Percentiles rank a stretch among this genome's conserved stretches.
These are phyloP conservation scores for Theocolax elegans DNA, from an alignment of 1,140 invertebrate genomes.

Conservation along the genomic window DNA sequence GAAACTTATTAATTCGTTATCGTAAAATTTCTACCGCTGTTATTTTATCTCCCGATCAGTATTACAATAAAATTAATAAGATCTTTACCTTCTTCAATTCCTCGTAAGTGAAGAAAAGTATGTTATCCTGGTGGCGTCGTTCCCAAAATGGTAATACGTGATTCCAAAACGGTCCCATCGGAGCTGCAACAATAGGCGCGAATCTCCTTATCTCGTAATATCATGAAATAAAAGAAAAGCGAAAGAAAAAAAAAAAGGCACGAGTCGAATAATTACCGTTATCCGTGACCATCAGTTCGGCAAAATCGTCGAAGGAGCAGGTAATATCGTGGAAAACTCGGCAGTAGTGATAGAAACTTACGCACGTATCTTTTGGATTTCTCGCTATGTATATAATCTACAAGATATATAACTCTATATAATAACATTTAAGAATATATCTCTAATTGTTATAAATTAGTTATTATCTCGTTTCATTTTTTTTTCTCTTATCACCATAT, in stretches of 20 bases:
- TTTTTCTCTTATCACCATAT: no score
- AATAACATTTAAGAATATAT: no score
- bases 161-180: constrained; percentile 77
- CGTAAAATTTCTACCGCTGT: no score
- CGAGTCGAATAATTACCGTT: constrained; percentile 65
- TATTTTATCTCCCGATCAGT: no score
- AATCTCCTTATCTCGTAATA: no score
- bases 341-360: constrained; percentile 91
- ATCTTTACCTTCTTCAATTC: constrained; percentile 80
- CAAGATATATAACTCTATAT: no score
- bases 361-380: constrained; percentile 94
- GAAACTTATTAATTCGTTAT: no score
- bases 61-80: constrained; percentile 12
- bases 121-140: constrained; percentile 77
- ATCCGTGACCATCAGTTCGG: constrained; percentile 79
- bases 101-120: constrained; percentile 87
- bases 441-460: not conserved
- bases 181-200: constrained; percentile 59
- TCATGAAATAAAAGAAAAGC: no score
- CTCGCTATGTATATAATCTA: constrained; percentile 90
- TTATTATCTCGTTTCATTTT: not conserved
- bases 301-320: constrained; percentile 84
- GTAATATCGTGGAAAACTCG: constrained; percentile 77
- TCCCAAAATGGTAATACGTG: constrained; percentile 80
- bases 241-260: no score